Percentiles rank a stretch among this genome's conserved stretches.
phyloP scores from a whole-genome alignment of 2,113 vertebrate genomes.

The Equus quagga region DNA sequence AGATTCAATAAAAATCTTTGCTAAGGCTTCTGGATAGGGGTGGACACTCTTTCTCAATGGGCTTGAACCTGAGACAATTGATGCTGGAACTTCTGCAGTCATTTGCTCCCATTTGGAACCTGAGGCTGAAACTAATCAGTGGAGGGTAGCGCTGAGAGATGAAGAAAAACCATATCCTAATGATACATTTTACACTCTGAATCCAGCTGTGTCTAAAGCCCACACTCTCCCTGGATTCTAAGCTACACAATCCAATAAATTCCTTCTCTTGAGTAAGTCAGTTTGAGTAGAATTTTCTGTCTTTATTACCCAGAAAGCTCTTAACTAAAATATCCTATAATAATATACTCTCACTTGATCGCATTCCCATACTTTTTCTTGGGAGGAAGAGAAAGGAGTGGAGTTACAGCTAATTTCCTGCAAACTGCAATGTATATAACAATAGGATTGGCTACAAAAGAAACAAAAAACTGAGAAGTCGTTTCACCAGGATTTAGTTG shows the following conservation, averaged over 20 bases:
- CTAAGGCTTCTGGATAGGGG: neutral
- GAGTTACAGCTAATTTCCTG: neutral
- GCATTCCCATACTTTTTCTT: neutral
- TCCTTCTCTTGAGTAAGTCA: neutral
- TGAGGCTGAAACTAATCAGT: neutral
- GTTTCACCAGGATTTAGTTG: neutral
- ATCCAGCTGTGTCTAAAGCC: neutral
- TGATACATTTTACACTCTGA: neutral
- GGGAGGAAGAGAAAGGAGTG: neutral
- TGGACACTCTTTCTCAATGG: neutral
- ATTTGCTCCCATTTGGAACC: neutral
- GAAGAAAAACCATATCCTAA: neutral
- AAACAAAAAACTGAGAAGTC: neutral
- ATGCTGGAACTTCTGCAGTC: neutral
- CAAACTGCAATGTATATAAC: neutral
- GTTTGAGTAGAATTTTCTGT: neutral
- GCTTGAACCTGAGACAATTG: neutral
- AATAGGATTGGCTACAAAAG: neutral
- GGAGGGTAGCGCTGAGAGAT: neutral
- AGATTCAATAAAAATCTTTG: conserved; percentile 15
- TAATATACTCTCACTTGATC: neutral
- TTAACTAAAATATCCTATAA: neutral
- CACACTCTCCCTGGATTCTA: neutral
- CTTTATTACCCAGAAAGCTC: conserved; percentile 15
- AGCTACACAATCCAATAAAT: neutral